Evolutionary conservation across 2,888 invertebrate species (phyloP), one percentile per base, ranked within the genome.

Genomic region (Argyra leucocephala): DNA sequence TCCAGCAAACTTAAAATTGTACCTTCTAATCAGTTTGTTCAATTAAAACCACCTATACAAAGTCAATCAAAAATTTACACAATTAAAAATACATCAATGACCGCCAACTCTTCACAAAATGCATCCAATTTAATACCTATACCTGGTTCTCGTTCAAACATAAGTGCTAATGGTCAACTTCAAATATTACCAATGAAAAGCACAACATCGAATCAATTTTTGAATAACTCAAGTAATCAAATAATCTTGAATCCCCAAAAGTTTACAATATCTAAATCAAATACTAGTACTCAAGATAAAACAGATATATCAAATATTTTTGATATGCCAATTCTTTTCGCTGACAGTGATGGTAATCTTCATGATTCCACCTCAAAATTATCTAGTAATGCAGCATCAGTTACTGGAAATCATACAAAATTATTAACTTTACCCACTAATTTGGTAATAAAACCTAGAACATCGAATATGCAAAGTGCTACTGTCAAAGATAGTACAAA

Each of bases 311-410:
- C 83, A 66, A 86, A 85, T 72, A 86, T 86, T 61, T 81, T 86
- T 72, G 86, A 86, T 72, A 82, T 86, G 73, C 86, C 86, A 1
- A 86, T 86, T 70, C 83, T 86, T 66, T 86, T 86, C 73, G 86
- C 86, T 1, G 86, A 86, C 69, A 85, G 84, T 69, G 79, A 80
- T 48, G 80, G 80, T 3, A 80, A 71, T 69, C 72, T 73, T 24
- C 69, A 73, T 64, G 70, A 74, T 64, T 62, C 72, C 12, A 64
- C 69, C 18, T 22, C 36, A 1, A 61, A 57, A 57, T 21, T 31
- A 36, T 36, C 60, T 15, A 26, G 22, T 15, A 23, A 31, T 21
- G 9, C 31, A 12, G 9, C 57, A 62, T 23, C 59, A 62, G 12
- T 15, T 1, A 63, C 9, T n/a, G 26, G 22, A n/a, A 63, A 66